A percentile compares a stretch with the other conserved stretches of the same genome.
phyloP scores from a whole-genome alignment of 2,888 invertebrate genomes.

The Pachliopta kotzebuea region DNA sequence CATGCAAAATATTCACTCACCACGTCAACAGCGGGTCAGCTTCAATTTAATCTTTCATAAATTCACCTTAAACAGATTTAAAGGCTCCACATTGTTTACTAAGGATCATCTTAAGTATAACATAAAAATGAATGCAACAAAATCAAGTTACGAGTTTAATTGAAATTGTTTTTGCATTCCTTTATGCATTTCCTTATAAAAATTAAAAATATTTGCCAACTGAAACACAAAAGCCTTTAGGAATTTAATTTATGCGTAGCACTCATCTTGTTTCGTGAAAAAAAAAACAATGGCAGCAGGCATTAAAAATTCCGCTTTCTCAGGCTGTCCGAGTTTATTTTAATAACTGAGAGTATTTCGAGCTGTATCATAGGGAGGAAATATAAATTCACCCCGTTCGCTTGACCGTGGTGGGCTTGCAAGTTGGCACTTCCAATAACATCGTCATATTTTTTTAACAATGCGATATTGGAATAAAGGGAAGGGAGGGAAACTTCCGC shows the following conservation, averaged over 20 bases:
- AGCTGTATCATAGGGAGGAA: slow-evolving; percentile 38
- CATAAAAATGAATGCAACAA: slow-evolving; percentile 31
- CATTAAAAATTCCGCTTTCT: slow-evolving; percentile 35
- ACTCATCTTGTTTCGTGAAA: slow-evolving; percentile 36
- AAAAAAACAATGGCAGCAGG: slow-evolving; percentile 32
- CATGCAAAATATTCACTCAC: slow-evolving; percentile 62
- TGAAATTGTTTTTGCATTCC: slow-evolving; percentile 21
- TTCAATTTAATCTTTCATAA: slow-evolving; percentile 57
- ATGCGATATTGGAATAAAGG: slow-evolving; percentile 73
- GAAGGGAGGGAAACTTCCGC: slow-evolving; percentile 65
- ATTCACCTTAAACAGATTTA: slow-evolving; percentile 29
- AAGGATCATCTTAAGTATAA: slow-evolving; percentile 21
- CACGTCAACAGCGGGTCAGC: slow-evolving; percentile 62
- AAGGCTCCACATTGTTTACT: slow-evolving; percentile 9
- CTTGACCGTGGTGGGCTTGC: slow-evolving; percentile 65
- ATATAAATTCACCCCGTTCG: slow-evolving; percentile 62
- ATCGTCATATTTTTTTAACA: slow-evolving; percentile 78
- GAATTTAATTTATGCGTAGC: slow-evolving; percentile 62
- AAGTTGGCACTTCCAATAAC: slow-evolving; percentile 71
- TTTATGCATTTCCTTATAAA: slow-evolving; percentile 15
- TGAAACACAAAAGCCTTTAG: slow-evolving; percentile 39
- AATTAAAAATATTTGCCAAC: slow-evolving; percentile 34
- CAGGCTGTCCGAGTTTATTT: slow-evolving; percentile 33
- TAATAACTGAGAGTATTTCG: slow-evolving; percentile 33
- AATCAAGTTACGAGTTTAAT: slow-evolving; percentile 42